Evolutionary conservation across 2,797 vertebrate species (phyloP).

Genomic region (Benthosema pterotum): DNA sequence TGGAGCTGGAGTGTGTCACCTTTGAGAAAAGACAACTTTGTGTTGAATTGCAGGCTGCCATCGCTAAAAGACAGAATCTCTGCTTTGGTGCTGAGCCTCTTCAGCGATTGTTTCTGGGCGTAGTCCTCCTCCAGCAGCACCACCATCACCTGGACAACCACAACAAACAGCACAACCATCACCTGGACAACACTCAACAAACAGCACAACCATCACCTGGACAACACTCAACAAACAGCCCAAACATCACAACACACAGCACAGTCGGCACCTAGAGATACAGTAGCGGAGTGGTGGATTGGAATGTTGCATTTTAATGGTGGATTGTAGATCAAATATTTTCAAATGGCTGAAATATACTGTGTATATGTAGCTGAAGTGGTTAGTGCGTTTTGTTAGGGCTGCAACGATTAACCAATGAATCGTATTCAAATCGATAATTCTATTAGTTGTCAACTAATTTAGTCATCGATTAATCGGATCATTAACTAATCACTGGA

Average conservation of each 20-base stretch:
- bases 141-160: slow-evolving; percentile 84
- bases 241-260: not conserved
- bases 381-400: too few relatives aligned
- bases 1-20: slow-evolving; percentile 70
- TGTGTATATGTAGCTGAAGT: too few relatives aligned
- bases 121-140: slow-evolving; percentile 91
- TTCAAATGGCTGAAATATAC: too few relatives aligned
- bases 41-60: slow-evolving; percentile 86
- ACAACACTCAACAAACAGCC: not conserved
- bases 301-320: too few relatives aligned
- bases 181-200: not conserved
- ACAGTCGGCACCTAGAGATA: too few relatives aligned
- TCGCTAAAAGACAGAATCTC: slow-evolving; percentile 85
- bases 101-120: slow-evolving; percentile 75
- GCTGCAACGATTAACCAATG: too few relatives aligned
- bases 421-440: too few relatives aligned
- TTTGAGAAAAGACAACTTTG: slow-evolving; percentile 87
- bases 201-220: not conserved
- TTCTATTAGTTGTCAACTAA: too few relatives aligned
- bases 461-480: too few relatives aligned
- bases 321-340: too few relatives aligned
- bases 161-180: not conserved
- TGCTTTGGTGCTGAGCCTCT: slow-evolving; percentile 71
- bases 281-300: too few relatives aligned
- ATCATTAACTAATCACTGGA: too few relatives aligned